Percentiles rank a stretch among this genome's conserved stretches.
Conservation (phyloP, 2,888 invertebrate genomes). For the Orthosia incerta region DNA sequence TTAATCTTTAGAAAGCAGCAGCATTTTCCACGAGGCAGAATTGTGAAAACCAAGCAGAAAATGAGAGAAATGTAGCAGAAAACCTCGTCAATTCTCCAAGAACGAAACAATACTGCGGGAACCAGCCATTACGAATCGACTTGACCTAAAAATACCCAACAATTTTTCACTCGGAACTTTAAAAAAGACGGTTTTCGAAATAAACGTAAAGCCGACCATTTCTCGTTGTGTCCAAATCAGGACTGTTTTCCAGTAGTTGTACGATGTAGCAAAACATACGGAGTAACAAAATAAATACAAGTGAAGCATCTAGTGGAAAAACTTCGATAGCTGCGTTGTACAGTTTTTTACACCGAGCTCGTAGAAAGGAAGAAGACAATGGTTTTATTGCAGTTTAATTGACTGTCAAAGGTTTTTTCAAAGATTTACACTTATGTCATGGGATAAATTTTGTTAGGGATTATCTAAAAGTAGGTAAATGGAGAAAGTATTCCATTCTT, state of each 20-base stretch:
- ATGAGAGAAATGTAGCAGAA: constrained; percentile 46
- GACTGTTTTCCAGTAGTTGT: constrained; percentile 50
- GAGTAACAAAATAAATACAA: constrained; percentile 54
- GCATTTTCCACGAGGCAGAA: constrained; percentile 22
- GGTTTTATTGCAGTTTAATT: constrained; percentile 6
- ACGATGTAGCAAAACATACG: constrained; percentile 55
- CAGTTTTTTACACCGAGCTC: constrained; percentile 23
- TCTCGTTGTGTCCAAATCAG: constrained; percentile 63
- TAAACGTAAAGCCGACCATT: constrained; percentile 60
- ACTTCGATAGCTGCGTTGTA: constrained; percentile 61
- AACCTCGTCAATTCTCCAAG: constrained; percentile 58
- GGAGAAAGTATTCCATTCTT: no score
- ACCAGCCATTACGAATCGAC: constrained; percentile 59
- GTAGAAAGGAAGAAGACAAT: not conserved
- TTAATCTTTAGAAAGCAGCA: constrained; percentile 12
- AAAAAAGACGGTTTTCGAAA: constrained; percentile 58
- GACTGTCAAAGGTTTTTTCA: not conserved
- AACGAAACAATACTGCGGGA: constrained; percentile 55
- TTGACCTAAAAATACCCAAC: constrained; percentile 63
- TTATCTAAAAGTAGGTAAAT: not conserved
- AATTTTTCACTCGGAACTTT: constrained; percentile 63
- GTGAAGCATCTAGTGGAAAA: constrained; percentile 43
- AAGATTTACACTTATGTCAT: not conserved
- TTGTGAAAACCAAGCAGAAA: constrained; percentile 42
- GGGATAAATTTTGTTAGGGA: not conserved